A percentile compares a stretch with the other conserved stretches of the same genome.
phyloP scores from a whole-genome alignment of 2,888 invertebrate genomes.

The Megaustenia siamemsis region DNA sequence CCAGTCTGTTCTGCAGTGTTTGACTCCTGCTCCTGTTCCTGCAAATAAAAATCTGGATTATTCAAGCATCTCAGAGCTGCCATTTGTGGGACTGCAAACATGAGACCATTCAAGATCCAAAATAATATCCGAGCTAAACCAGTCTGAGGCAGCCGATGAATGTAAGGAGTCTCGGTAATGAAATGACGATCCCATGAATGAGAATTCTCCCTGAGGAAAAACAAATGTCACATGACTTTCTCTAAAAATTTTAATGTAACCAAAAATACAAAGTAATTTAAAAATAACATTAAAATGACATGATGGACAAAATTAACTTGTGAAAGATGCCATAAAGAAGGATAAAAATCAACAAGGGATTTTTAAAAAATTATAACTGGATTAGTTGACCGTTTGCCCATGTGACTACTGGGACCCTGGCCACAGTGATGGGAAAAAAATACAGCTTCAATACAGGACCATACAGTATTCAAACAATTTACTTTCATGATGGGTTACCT shows the following conservation, averaged over 20 bases:
- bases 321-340: too few species aligned
- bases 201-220: conserved; percentile 47
- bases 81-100: conserved; percentile 67
- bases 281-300: too few species aligned
- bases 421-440: too few species aligned
- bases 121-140: conserved; percentile 56
- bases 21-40: neutral
- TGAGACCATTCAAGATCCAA: conserved; percentile 62
- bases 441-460: too few species aligned
- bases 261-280: too few species aligned
- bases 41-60: conserved; percentile 26
- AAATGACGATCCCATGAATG: conserved; percentile 65
- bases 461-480: too few species aligned
- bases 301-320: too few species aligned
- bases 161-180: conserved; percentile 65
- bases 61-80: conserved; percentile 61
- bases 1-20: neutral
- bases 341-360: too few species aligned
- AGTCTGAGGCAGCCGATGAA: conserved; percentile 61
- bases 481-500: conserved; percentile 70
- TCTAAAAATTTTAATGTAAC: too few species aligned
- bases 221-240: neutral
- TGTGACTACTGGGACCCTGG: too few species aligned
- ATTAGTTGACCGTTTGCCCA: too few species aligned
- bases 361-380: too few species aligned